These are phyloP conservation scores for Drosophila mojavensis DNA, from an alignment of 1,140 invertebrate genomes.

Conservation along the genomic window DNA sequence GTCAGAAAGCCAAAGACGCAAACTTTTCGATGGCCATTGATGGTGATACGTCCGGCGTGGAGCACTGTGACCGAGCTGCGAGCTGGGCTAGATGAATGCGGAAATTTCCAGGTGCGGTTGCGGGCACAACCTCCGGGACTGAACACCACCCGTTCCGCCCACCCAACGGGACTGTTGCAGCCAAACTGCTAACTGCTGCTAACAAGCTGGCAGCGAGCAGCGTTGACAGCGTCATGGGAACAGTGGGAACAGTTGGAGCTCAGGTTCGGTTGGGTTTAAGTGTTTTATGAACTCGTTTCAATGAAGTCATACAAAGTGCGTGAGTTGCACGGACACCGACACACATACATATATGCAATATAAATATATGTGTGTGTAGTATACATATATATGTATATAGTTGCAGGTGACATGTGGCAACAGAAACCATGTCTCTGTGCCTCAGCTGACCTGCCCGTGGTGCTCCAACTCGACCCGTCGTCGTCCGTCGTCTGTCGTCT, in stretches of 20 bases:
- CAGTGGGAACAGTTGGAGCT: constrained; percentile 38
- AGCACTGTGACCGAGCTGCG: constrained; percentile 21
- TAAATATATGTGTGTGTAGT: constrained; percentile 5
- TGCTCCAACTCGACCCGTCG: constrained; percentile 16
- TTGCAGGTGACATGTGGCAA: constrained; percentile 73
- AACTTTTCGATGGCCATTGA: constrained; percentile 74
- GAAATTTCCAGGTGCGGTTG: neutral
- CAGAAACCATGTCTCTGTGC: constrained; percentile 47
- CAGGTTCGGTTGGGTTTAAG: constrained; percentile 75
- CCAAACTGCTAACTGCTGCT: constrained; percentile 57
- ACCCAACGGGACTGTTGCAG: no score
- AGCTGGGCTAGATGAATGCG: constrained; percentile 1
- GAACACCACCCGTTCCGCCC: neutral
- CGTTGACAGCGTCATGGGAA: constrained; percentile 55
- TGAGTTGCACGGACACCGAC: neutral
- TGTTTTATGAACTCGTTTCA: constrained; percentile 82
- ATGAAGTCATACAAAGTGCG: constrained; percentile 75
- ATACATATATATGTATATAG: constrained; percentile 1
- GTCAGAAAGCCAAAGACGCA: constrained; percentile 52
- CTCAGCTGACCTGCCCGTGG: constrained; percentile 40
- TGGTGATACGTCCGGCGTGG: constrained; percentile 69
- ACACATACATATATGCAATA: constrained; percentile 1
- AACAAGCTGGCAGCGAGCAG: constrained; percentile 57
- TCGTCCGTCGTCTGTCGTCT: constrained; percentile 58
- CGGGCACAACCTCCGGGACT: neutral